Conservation (phyloP, 2,888 invertebrate species). For the Dyspetes luteomarginatus region DNA sequence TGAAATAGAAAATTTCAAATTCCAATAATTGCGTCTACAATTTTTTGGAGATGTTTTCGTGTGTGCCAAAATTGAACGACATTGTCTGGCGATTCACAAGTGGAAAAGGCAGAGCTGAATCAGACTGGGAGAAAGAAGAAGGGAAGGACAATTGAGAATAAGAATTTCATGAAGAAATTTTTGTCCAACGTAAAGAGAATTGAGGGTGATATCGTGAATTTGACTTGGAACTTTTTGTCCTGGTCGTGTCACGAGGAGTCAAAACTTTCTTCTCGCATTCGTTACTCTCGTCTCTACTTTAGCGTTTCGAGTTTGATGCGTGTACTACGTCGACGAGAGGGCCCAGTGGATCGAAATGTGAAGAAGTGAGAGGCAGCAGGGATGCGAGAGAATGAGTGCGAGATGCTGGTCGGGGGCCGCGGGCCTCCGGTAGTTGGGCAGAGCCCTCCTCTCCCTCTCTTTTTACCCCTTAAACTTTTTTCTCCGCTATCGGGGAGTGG, state of each 20-base stretch:
- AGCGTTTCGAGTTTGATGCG: slow-evolving; percentile 61
- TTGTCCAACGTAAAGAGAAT: too few relatives aligned
- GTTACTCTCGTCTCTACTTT: neutral
- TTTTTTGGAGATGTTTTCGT: neutral
- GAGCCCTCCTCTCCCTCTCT: slow-evolving; percentile 71
- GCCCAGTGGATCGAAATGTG: slow-evolving; percentile 45
- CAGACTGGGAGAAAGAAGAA: too few relatives aligned
- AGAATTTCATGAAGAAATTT: too few relatives aligned
- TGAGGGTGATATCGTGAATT: too few relatives aligned
- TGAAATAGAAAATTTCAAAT: neutral
- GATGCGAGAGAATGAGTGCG: slow-evolving; percentile 54
- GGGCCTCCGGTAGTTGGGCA: slow-evolving; percentile 79
- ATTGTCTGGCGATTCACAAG: too few relatives aligned
- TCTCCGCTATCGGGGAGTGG: slow-evolving; percentile 81
- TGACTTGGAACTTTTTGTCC: slow-evolving; percentile 53
- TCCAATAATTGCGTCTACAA: neutral
- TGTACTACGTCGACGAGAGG: slow-evolving; percentile 41
- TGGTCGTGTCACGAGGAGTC: slow-evolving; percentile 35
- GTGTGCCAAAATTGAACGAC: slow-evolving; percentile 29
- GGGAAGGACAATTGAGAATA: too few relatives aligned
- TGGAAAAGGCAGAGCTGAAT: too few relatives aligned
- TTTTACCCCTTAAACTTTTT: slow-evolving; percentile 71
- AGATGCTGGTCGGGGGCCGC: slow-evolving; percentile 45
- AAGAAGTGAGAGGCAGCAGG: slow-evolving; percentile 31
- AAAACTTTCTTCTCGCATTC: neutral